Evolutionary conservation across 2,797 vertebrate genomes (phyloP).

Genomic region (Notolepis coatsorum): DNA sequence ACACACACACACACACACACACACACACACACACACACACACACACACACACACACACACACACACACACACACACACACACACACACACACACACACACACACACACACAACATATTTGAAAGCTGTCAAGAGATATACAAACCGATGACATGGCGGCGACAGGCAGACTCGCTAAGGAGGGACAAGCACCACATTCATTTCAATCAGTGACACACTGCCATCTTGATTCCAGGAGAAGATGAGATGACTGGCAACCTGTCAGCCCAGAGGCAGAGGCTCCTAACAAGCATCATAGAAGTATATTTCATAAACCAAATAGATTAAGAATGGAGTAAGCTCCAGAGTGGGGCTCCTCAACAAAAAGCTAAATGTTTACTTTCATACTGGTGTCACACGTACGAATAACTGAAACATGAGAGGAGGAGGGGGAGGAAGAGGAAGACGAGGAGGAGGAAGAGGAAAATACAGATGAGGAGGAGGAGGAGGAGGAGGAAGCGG

Average conservation of each 20-base stretch:
- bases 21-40: conserved; percentile 23
- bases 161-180: conserved; percentile 80
- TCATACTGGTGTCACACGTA: conserved; percentile 59
- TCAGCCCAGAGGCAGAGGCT: conserved; percentile 73
- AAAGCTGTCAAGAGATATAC: conserved; percentile 79
- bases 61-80: conserved; percentile 9
- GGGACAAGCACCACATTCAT: conserved; percentile 78
- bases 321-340: conserved; percentile 67
- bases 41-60: neutral
- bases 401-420: conserved; percentile 7
- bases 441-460: neutral
- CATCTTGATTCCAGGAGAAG: conserved; percentile 75
- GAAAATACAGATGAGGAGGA: conserved; percentile 43
- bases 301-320: conserved; percentile 76
- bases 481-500: conserved; percentile 30
- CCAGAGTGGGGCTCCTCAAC: conserved; percentile 64
- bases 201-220: conserved; percentile 80
- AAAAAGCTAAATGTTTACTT: conserved; percentile 62
- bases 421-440: conserved; percentile 46
- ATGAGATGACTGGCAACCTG: conserved; percentile 81
- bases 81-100: conserved; percentile 19
- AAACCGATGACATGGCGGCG: conserved; percentile 77
- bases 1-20: conserved; percentile 36
- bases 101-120: conserved; percentile 50
- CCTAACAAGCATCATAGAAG: conserved; percentile 69